Percentiles rank a stretch among this genome's conserved stretches.
phyloP scores from a whole-genome alignment of 2,888 invertebrate genomes.

The Tinea trinotella region DNA sequence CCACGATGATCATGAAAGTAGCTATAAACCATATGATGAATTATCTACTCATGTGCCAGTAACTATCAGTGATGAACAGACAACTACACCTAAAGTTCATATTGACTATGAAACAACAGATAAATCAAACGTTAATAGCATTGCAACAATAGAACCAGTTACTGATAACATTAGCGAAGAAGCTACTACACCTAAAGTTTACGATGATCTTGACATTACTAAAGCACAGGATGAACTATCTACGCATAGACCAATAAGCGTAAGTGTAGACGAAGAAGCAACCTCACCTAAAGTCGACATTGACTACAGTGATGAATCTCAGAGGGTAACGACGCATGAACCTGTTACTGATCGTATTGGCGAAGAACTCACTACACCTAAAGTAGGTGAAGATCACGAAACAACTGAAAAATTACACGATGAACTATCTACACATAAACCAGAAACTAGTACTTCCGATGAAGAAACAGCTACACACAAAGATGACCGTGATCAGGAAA shows the following conservation, averaged over 20 bases:
- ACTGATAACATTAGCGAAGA: not conserved
- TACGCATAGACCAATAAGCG: not conserved
- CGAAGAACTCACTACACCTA: not conserved
- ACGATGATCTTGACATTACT: not conserved
- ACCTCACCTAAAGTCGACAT: not conserved
- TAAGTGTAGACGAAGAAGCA: not conserved
- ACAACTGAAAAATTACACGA: not conserved
- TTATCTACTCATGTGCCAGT: not conserved
- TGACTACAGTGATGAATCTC: not conserved
- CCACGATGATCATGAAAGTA: not conserved
- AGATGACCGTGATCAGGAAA: not conserved
- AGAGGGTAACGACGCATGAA: not conserved
- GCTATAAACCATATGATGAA: no score
- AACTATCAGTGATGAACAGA: not conserved
- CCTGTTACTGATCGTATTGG: not conserved
- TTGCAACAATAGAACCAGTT: not conserved
- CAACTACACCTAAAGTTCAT: not conserved
- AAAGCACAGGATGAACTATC: not conserved
- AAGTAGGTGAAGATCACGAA: not conserved
- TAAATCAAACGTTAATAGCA: not conserved
- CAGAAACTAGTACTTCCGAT: not conserved
- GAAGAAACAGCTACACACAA: not conserved
- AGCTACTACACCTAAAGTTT: not conserved
- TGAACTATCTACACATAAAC: conserved; percentile 6
- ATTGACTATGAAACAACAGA: not conserved